phyloP scores from a whole-genome alignment of 2,888 invertebrate genomes.

The Epiblema foenella region DNA sequence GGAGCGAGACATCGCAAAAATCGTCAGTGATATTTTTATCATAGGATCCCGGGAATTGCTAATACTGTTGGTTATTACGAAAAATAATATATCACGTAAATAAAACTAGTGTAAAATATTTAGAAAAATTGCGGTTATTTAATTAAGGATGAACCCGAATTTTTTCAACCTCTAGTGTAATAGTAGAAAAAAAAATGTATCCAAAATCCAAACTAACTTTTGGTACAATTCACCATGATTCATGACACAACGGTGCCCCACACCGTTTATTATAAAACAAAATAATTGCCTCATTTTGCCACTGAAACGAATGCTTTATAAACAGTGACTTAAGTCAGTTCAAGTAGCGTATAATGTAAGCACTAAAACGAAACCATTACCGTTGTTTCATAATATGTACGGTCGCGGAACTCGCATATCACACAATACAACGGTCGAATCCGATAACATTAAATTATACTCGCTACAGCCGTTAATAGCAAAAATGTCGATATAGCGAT shows the following conservation, averaged over 20 bases:
- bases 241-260: not conserved
- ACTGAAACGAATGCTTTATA: not conserved
- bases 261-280: not conserved
- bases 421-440: not conserved
- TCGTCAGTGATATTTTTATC: no score
- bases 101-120: no score
- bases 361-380: not conserved
- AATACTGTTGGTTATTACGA: no score
- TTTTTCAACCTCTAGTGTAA: no score
- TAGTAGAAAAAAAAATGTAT: not conserved
- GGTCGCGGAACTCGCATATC: not conserved
- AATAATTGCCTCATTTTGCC: not conserved
- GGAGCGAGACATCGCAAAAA: no score
- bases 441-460: slow-evolving; percentile 1
- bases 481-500: slow-evolving; percentile 8
- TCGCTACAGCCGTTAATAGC: not conserved
- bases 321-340: not conserved
- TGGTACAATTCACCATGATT: not conserved
- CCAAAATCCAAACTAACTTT: not conserved
- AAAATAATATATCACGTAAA: no score
- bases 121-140: no score
- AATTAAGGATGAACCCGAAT: no score
- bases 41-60: no score
- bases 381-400: slow-evolving; percentile 16
- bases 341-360: not conserved